Conservation (phyloP, 1,140 invertebrate species). For the Phenacoccus solenopsis region DNA sequence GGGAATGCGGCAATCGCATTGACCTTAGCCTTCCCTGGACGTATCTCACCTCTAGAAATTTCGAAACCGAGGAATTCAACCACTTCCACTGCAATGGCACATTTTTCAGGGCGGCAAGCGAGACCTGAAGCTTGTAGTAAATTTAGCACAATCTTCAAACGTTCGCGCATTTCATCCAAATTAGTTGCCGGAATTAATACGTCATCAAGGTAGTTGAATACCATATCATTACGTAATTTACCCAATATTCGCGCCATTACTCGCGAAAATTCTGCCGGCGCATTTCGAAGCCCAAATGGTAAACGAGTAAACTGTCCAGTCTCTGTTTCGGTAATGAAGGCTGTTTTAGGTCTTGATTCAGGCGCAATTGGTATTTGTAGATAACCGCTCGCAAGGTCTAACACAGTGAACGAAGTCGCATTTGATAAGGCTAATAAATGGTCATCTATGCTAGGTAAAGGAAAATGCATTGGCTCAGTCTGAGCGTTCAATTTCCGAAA, state of each 20-base stretch:
- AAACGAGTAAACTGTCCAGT: conserved; percentile 23
- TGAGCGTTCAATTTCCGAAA: conserved; percentile 34
- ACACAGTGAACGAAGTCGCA: conserved; percentile 34
- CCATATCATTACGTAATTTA: background rate
- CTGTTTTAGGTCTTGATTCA: conserved; percentile 28
- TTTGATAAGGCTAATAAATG: conserved; percentile 35
- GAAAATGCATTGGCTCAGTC: conserved; percentile 36
- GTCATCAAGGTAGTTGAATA: background rate
- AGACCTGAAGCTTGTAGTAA: background rate
- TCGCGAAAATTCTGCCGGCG: background rate
- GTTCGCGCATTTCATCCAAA: background rate
- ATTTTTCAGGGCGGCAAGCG: background rate
- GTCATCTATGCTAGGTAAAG: conserved; percentile 39
- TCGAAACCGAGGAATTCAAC: conserved; percentile 8
- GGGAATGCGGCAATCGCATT: background rate
- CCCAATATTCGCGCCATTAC: conserved; percentile 16
- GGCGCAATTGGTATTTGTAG: conserved; percentile 32
- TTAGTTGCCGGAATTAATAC: background rate
- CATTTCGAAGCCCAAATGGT: conserved; percentile 27
- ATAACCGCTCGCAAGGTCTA: conserved; percentile 37
- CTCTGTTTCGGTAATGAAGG: conserved; percentile 22
- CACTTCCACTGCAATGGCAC: background rate
- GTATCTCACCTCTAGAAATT: background rate
- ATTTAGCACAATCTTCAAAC: background rate
- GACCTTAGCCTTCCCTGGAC: background rate